These are phyloP conservation scores for Acropternis orthonyx DNA, from an alignment of 2,797 vertebrate species.

Conservation along the genomic window DNA sequence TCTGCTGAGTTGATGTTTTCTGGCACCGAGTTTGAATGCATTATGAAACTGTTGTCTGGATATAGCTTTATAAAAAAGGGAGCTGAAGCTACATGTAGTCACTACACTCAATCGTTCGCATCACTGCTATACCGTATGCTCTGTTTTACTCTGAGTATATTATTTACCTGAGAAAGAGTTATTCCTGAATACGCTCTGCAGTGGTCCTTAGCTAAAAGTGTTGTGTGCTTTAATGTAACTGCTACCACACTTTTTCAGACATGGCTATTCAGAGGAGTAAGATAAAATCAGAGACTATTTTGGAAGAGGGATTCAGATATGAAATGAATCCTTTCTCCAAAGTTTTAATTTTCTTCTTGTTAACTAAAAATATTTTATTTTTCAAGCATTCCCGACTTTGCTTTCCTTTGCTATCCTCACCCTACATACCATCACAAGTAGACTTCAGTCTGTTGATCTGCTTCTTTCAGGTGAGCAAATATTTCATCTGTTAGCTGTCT, in stretches of 20 bases:
- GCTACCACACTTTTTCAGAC: neutral
- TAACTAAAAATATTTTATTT: conserved; percentile 77
- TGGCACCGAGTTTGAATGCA: neutral
- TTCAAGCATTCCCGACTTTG: conserved; percentile 78
- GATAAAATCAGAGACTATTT: conserved; percentile 10
- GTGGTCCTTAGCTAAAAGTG: neutral
- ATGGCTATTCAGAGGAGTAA: neutral
- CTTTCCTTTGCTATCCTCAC: conserved; percentile 78
- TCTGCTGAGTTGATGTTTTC: neutral
- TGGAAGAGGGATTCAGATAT: conserved; percentile 35
- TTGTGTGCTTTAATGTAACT: neutral
- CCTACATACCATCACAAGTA: conserved; percentile 77
- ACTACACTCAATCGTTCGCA: neutral
- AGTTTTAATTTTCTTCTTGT: conserved; percentile 63
- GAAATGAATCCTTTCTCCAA: conserved; percentile 51
- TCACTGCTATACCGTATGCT: neutral
- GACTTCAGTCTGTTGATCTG: conserved; percentile 75
- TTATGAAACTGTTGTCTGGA: neutral
- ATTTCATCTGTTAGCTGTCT: conserved; percentile 68
- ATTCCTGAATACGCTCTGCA: neutral
- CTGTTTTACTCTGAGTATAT: neutral
- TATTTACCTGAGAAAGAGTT: neutral
- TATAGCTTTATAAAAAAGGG: neutral
- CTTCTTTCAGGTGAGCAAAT: conserved; percentile 77
- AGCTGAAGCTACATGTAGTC: neutral